Evolutionary conservation across 1,140 invertebrate species (phyloP).

Genomic region (Trissolcus basalis): DNA sequence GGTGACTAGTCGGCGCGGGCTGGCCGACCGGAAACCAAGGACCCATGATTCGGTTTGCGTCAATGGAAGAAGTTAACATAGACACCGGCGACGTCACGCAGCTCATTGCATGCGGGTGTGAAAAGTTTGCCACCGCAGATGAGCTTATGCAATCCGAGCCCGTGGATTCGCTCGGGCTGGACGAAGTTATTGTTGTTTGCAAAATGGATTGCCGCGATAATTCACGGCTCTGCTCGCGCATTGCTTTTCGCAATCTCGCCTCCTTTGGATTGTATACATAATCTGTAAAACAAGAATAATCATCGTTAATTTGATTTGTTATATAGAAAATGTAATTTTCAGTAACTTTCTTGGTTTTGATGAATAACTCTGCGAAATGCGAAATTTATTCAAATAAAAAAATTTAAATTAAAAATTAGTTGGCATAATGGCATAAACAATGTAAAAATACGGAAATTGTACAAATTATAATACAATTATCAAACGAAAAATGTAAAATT

Average conservation of each 20-base stretch:
- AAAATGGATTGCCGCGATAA: conserved; percentile 70
- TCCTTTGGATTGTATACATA: conserved; percentile 82
- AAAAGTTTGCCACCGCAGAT: conserved; percentile 57
- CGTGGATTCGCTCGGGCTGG: conserved; percentile 68
- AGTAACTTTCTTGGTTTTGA: too few species aligned
- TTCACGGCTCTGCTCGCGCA: conserved; percentile 77
- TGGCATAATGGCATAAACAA: too few species aligned
- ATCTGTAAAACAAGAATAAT: conserved; percentile 71
- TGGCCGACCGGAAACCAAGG: conserved; percentile 70
- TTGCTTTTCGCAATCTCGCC: conserved; percentile 79
- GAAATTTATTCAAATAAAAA: too few species aligned
- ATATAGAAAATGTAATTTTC: too few species aligned
- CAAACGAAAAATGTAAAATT: too few species aligned
- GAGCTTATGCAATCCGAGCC: conserved; percentile 57
- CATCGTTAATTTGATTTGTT: too few species aligned
- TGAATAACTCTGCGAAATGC: too few species aligned
- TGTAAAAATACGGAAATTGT: too few species aligned
- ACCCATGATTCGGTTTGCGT: conserved; percentile 66
- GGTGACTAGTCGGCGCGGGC: conserved; percentile 61
- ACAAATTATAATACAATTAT: too few species aligned
- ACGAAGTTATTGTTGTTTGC: conserved; percentile 60
- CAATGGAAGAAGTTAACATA: conserved; percentile 64
- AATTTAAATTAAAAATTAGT: too few species aligned
- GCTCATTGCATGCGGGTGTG: conserved; percentile 62
- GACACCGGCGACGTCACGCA: conserved; percentile 63